Evolutionary conservation across 2,888 invertebrate genomes (phyloP), one percentile per base, ranked within the genome.

Genomic region (Congeria kusceri): DNA sequence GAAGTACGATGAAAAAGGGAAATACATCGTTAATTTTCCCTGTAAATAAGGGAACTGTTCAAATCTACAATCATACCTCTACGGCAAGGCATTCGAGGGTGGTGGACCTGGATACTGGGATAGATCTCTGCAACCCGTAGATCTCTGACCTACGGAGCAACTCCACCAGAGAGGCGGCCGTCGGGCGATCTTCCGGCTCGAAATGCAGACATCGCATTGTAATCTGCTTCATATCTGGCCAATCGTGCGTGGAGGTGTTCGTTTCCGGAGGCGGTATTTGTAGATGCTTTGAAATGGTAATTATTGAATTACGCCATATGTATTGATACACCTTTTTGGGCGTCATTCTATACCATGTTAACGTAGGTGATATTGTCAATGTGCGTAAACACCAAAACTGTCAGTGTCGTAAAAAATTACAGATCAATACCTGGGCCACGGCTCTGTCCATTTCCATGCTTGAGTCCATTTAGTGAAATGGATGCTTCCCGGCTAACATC

Each of bases 141-240:
- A 91, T 63, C 58, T 91, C 91, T 29, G 90, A 87, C 29, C 81
- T 73, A 28, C 81, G 83, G 62, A 92, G 73, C 4, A 61, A 49
- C 20, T 85, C 58, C 63, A 56, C 62, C 1, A 65, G 32, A 61
- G 56, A 61, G 77, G 83, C 83, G 89, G 71, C 91, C 58, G 63
- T 83, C 20, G 91, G 92, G 71, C 92, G 84, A 23, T 86, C 72
- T 57, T 89, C 89, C 9, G 92, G 92, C 5, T 85, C 84, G 53
- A 88, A 87, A 9, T 84, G 75, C 32, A 92, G 77, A 77, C 92
- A 92, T 46, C 84, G 86, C 58, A 84, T 83, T 4, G 90, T 82
- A 23, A 92, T 25, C 9, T 87, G 86, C 64, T 91, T 84, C 89
- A 92, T 90, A 72, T 91, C 90, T 13, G 91, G 91, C 91, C 92